These are phyloP conservation scores for Diplazon laetatorius DNA, from an alignment of 2,888 invertebrate species.

Conservation along the genomic window DNA sequence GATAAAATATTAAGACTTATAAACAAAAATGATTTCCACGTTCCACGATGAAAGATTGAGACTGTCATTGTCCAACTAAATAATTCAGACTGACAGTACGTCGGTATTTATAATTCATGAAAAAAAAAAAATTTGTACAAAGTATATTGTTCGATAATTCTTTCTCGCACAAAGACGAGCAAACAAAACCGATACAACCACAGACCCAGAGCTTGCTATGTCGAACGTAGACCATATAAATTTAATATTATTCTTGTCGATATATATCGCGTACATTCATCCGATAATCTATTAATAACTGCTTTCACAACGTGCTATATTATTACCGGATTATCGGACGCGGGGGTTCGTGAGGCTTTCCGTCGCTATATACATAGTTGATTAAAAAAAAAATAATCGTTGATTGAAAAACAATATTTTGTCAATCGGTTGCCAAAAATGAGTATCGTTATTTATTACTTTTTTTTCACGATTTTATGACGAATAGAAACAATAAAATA, in stretches of 20 bases:
- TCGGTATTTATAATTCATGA: not conserved
- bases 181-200: no score
- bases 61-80: conserved; percentile 4
- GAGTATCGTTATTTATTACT: no score
- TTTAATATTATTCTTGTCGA: conserved; percentile 20
- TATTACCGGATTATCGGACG: conserved; percentile 13
- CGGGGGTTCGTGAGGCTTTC: not conserved
- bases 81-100: not conserved
- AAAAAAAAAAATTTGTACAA: conserved; percentile 7
- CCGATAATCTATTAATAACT: conserved; percentile 23
- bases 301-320: conserved; percentile 10
- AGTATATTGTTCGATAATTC: not conserved
- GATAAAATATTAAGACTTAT: no score
- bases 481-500: no score
- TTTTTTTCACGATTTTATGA: no score
- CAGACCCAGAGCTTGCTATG: no score
- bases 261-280: conserved; percentile 15
- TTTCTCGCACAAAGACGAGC: not conserved
- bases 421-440: no score
- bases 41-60: no score
- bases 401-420: no score
- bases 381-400: no score
- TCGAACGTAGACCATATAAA: not conserved
- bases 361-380: not conserved
- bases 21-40: not conserved